phyloP scores from a whole-genome alignment of 1,140 invertebrate genomes.

The Drosophila obscura region DNA sequence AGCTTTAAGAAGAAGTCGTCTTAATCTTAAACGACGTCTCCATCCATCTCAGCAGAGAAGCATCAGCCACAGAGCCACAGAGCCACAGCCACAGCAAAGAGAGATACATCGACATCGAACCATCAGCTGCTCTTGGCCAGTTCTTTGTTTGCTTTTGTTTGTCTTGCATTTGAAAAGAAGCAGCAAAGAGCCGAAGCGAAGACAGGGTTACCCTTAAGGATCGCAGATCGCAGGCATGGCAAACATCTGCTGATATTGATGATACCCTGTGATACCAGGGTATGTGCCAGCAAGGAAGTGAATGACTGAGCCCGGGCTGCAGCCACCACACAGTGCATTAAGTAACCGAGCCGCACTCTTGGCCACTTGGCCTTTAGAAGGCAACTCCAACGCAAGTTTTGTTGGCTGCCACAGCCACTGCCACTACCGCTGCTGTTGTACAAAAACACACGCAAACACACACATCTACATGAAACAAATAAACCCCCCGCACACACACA shows the following conservation, averaged over 20 bases:
- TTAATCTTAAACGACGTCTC: conserved; percentile 83
- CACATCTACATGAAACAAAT: not conserved
- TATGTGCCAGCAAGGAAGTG: conserved; percentile 57
- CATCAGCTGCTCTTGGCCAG: conserved; percentile 74
- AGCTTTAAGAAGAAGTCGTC: conserved; percentile 81
- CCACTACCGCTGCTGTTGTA: conserved; percentile 9
- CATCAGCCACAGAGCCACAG: conserved; percentile 28
- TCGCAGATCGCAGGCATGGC: too few relatives aligned
- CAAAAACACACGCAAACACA: conserved; percentile 57
- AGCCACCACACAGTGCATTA: conserved; percentile 11
- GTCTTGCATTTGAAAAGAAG: conserved; percentile 69
- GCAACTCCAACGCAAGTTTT: conserved; percentile 48
- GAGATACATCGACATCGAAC: conserved; percentile 25
- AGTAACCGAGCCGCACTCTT: conserved; percentile 15
- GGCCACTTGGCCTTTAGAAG: conserved; percentile 56
- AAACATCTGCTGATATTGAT: too few relatives aligned
- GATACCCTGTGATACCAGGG: too few relatives aligned
- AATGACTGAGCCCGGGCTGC: conserved; percentile 39
- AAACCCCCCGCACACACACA: too few relatives aligned
- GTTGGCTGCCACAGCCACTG: conserved; percentile 2
- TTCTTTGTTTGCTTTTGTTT: conserved; percentile 45
- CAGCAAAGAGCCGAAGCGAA: conserved; percentile 7
- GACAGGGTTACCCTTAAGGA: not conserved
- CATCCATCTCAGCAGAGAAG: conserved; percentile 70
- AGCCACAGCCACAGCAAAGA: conserved; percentile 10